phyloP scores from a whole-genome alignment of 1,140 invertebrate species.

The Bicyclus anynana region DNA sequence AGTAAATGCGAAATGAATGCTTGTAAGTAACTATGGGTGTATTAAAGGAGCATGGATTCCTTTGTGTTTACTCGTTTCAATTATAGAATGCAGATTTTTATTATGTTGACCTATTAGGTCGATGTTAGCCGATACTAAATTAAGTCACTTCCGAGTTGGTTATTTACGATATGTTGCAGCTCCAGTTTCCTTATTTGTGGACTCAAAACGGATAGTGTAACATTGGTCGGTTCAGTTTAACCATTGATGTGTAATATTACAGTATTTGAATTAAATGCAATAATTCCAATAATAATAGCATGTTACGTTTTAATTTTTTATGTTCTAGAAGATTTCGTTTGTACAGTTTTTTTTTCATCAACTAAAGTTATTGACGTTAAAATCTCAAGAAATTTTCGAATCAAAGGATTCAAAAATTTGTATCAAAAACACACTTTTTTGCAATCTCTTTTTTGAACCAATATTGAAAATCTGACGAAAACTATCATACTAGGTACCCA shows the following conservation, averaged over 20 bases:
- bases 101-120: background rate
- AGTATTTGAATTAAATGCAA: background rate
- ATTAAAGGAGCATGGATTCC: conserved; percentile 5
- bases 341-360: too few species aligned
- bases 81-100: conserved; percentile 3
- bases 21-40: conserved; percentile 8
- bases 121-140: background rate
- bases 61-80: background rate
- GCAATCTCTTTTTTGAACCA: too few species aligned
- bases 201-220: background rate
- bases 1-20: conserved; percentile 12
- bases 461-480: too few species aligned
- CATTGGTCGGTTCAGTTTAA: too few species aligned
- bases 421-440: too few species aligned
- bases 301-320: too few species aligned
- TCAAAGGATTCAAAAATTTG: too few species aligned
- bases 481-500: too few species aligned
- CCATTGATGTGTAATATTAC: too few species aligned
- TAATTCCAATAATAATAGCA: background rate
- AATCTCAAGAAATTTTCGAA: too few species aligned
- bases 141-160: background rate
- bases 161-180: background rate
- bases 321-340: too few species aligned
- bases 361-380: too few species aligned
- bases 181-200: background rate